phyloP scores from a whole-genome alignment of 2,113 vertebrate species.

The Lichenostomus cassidix region DNA sequence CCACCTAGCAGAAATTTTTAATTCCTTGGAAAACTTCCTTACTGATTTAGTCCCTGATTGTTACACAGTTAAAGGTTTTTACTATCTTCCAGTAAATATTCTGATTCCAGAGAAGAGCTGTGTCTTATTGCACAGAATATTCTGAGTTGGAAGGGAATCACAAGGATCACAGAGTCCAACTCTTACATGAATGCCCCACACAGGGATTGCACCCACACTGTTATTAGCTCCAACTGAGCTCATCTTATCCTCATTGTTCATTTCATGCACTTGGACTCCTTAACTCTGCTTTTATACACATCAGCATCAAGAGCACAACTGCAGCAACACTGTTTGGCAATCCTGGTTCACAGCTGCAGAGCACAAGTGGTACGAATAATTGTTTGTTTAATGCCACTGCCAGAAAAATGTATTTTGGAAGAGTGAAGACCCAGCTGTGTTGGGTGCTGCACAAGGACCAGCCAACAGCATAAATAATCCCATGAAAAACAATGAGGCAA shows the following conservation, averaged over 20 bases:
- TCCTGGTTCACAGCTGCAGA: neutral
- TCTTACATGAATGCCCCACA: neutral
- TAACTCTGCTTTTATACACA: neutral
- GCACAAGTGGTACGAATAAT: neutral
- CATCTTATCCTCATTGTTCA: neutral
- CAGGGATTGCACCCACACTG: neutral
- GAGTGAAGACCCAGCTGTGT: neutral
- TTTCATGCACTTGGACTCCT: neutral
- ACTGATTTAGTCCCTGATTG: neutral
- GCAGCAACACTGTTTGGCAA: neutral
- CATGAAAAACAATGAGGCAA: neutral
- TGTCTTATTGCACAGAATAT: neutral
- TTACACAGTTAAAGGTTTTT: neutral
- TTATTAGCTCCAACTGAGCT: neutral
- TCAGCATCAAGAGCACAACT: neutral
- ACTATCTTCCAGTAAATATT: neutral
- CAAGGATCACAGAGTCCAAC: neutral
- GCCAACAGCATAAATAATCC: neutral
- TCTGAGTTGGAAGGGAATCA: neutral
- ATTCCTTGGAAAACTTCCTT: neutral
- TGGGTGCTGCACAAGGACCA: neutral
- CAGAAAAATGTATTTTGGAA: neutral
- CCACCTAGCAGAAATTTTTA: neutral
- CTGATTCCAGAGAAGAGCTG: neutral
- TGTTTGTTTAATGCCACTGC: neutral